Conservation (phyloP, 2,113 vertebrate species). For the Scytalopus superciliaris region DNA sequence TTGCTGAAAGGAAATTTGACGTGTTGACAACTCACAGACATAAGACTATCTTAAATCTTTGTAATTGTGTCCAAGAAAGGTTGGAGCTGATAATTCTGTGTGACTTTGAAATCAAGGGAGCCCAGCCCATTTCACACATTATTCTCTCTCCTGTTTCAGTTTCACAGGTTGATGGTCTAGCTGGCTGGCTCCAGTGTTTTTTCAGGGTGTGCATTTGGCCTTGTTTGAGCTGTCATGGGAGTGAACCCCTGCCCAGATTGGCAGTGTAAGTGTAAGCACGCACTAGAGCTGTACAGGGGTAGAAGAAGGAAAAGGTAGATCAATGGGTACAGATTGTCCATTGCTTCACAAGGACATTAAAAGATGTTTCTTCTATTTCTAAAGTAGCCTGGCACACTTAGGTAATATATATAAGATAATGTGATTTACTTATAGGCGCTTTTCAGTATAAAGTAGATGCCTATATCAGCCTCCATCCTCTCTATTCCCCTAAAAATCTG, state of each 20-base stretch:
- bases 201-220: neutral
- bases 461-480: neutral
- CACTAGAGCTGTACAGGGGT: too few relatives aligned
- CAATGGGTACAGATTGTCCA: neutral
- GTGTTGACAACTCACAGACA: neutral
- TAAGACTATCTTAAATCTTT: neutral
- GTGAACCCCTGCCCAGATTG: neutral
- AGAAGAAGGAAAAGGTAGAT: neutral
- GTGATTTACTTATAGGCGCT: neutral
- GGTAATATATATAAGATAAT: neutral
- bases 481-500: neutral
- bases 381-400: neutral
- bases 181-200: neutral
- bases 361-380: neutral
- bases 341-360: neutral
- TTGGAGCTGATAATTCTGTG: neutral
- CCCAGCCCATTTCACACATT: neutral
- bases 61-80: neutral
- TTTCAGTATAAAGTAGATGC: neutral
- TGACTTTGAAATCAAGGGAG: neutral
- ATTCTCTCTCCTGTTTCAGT: neutral
- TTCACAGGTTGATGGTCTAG: neutral
- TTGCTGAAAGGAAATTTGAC: neutral
- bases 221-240: rapidly evolving
- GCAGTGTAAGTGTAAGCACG: rapidly evolving